Percentiles rank a stretch among this genome's conserved stretches.
These are phyloP conservation scores for Polia nebulosa DNA, from an alignment of 2,888 invertebrate genomes.

Conservation along the genomic window DNA sequence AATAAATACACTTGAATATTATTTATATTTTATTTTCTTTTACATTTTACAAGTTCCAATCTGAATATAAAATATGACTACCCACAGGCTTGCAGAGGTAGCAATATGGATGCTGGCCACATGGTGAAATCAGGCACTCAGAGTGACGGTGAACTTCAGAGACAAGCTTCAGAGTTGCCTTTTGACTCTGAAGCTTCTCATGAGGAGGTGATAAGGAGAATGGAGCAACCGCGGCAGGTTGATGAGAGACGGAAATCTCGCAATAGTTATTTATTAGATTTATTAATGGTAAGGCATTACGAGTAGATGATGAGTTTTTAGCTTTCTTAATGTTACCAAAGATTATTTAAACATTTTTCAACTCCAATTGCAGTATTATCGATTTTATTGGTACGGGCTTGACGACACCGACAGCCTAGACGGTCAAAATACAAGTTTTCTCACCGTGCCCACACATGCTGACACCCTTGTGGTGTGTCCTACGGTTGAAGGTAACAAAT, in stretches of 20 bases:
- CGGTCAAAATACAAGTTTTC: not conserved
- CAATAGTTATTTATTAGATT: not conserved
- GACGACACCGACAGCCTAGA: not conserved
- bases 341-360: not conserved
- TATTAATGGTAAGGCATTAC: slow-evolving; percentile 16
- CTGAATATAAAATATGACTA: not conserved
- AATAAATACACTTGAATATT: too few relatives aligned
- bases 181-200: not conserved
- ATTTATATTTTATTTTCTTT: not conserved
- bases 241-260: not conserved
- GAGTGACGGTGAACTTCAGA: not conserved
- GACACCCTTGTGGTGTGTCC: slow-evolving; percentile 31
- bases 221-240: not conserved
- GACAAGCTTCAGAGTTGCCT: not conserved
- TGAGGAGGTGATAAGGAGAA: not conserved
- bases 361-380: not conserved
- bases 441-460: slow-evolving; percentile 38
- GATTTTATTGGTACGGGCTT: not conserved
- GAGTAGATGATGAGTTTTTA: not conserved
- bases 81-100: slow-evolving; percentile 37
- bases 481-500: slow-evolving; percentile 32
- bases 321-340: not conserved
- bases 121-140: slow-evolving; percentile 5
- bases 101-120: slow-evolving; percentile 31
- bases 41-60: not conserved